A percentile compares a stretch with the other conserved stretches of the same genome.
Evolutionary conservation across 2,888 invertebrate species (phyloP).

Genomic region (Synergus umbraculus): DNA sequence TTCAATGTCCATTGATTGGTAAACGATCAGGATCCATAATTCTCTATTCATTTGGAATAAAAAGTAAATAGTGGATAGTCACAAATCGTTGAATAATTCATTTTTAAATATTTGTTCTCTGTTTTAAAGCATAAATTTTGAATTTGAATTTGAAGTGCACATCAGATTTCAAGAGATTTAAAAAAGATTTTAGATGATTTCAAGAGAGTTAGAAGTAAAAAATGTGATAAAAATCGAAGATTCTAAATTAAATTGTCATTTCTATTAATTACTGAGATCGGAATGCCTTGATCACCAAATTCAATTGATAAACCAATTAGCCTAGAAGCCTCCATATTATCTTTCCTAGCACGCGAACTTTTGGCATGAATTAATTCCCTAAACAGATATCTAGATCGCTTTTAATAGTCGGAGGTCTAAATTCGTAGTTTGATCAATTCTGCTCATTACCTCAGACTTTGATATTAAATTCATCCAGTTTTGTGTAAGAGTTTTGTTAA

Average conservation of each 20-base stretch:
- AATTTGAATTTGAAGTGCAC: not conserved
- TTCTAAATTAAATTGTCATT: not conserved
- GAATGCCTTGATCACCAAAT: not conserved
- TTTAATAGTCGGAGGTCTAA: conserved; percentile 43
- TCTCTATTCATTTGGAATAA: not conserved
- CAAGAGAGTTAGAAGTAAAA: no score
- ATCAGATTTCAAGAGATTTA: no score
- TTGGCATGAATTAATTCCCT: conserved; percentile 54
- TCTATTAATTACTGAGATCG: conserved; percentile 1
- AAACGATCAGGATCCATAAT: conserved; percentile 17
- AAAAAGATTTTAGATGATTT: no score
- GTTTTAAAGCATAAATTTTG: not conserved
- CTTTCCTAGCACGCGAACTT: conserved; percentile 46
- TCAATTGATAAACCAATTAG: conserved; percentile 38
- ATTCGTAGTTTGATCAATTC: conserved; percentile 43
- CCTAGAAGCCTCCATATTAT: conserved; percentile 43
- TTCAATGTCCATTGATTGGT: not conserved
- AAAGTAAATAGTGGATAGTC: not conserved
- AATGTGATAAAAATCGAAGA: not conserved
- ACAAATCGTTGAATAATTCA: conserved; percentile 7
- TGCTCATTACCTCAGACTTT: conserved; percentile 22
- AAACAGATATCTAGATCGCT: conserved; percentile 46
- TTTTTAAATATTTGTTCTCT: not conserved
- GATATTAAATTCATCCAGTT: not conserved
- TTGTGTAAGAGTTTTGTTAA: not conserved